phyloP scores from a whole-genome alignment of 2,797 vertebrate genomes.

The Gymnocypris eckloni region DNA sequence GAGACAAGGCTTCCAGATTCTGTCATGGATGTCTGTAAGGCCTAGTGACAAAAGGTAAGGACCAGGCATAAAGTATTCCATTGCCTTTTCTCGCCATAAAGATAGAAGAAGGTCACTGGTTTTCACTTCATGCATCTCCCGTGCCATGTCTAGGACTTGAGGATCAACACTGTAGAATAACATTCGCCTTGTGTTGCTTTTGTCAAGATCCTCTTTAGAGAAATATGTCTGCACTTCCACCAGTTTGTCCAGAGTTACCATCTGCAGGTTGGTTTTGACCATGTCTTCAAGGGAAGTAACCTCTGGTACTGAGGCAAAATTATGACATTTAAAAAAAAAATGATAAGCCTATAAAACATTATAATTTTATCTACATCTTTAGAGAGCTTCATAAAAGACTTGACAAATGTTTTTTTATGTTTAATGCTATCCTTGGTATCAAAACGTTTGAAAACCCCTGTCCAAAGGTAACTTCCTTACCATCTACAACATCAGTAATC shows the following conservation, averaged over 20 bases:
- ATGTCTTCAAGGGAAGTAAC: slow-evolving; percentile 64
- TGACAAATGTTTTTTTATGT: too few relatives aligned
- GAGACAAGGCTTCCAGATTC: slow-evolving; percentile 71
- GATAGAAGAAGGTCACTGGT: slow-evolving; percentile 72
- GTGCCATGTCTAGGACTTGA: slow-evolving; percentile 65
- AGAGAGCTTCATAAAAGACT: too few relatives aligned
- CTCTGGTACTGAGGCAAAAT: slow-evolving; percentile 69
- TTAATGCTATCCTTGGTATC: neutral
- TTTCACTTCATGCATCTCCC: slow-evolving; percentile 68
- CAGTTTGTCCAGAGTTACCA: slow-evolving; percentile 65
- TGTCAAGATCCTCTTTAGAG: slow-evolving; percentile 45
- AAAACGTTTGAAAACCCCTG: neutral
- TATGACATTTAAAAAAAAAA: too few relatives aligned
- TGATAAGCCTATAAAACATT: too few relatives aligned
- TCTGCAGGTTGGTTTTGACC: slow-evolving; percentile 62
- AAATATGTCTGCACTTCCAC: slow-evolving; percentile 64
- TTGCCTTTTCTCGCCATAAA: slow-evolving; percentile 67
- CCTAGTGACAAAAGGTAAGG: slow-evolving; percentile 24
- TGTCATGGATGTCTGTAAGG: slow-evolving; percentile 60
- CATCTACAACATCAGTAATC: slow-evolving; percentile 71
- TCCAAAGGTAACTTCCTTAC: slow-evolving; percentile 59
- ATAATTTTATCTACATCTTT: too few relatives aligned
- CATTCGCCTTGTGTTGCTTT: slow-evolving; percentile 40
- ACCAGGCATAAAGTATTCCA: rapidly evolving
- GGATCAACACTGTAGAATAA: slow-evolving; percentile 64